These are phyloP conservation scores for Pseudomugil tenellus DNA, from an alignment of 2,797 vertebrate species.

Conservation along the genomic window DNA sequence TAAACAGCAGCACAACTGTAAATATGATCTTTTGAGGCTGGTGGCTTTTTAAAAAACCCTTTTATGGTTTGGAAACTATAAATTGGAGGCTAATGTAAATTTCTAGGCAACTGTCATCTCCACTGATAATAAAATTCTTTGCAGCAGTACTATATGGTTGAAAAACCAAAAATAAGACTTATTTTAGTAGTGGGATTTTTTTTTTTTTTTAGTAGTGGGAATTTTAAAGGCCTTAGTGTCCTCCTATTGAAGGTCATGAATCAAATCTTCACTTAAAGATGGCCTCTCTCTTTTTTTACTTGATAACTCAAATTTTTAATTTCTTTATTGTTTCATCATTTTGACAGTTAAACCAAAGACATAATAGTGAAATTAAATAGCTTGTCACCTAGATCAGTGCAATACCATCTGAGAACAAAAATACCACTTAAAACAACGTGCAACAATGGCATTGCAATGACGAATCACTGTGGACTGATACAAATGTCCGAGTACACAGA, in stretches of 20 bases:
- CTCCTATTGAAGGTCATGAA: too few species aligned
- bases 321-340: conserved; percentile 1
- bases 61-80: conserved; percentile 35
- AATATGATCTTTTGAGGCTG: conserved; percentile 33
- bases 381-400: not conserved
- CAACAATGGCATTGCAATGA: conserved; percentile 4
- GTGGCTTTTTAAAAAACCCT: conserved; percentile 9
- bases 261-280: too few species aligned
- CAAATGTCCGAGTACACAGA: conserved; percentile 16
- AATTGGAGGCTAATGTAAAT: conserved; percentile 7
- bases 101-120: not conserved
- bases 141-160: too few species aligned
- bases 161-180: not conserved
- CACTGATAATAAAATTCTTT: too few species aligned
- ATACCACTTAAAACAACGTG: not conserved
- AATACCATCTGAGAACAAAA: not conserved
- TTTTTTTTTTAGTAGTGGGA: not conserved
- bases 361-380: conserved; percentile 23
- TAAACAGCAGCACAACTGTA: conserved; percentile 35
- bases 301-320: not conserved
- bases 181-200: not conserved
- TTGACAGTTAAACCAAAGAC: conserved; percentile 24
- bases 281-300: too few species aligned
- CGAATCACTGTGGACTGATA: conserved; percentile 16
- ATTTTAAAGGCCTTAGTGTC: not conserved